These are phyloP conservation scores for Pseudomyrmex cubaensis DNA, from an alignment of 1,140 invertebrate species.

Conservation along the genomic window DNA sequence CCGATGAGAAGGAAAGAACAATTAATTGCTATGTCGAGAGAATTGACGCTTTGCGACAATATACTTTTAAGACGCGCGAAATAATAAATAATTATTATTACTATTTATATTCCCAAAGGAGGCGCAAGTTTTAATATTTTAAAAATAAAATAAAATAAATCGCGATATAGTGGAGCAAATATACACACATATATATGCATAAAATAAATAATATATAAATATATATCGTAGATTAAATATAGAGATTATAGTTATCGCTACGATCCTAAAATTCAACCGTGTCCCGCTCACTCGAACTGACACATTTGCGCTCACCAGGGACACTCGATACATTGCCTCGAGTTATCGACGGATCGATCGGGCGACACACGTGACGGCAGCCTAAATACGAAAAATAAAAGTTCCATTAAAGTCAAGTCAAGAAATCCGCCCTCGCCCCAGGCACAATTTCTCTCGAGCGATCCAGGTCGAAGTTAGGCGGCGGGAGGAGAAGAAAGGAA, in stretches of 20 bases:
- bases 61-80: background rate
- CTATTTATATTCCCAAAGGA: too few relatives aligned
- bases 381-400: conserved; percentile 32
- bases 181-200: too few relatives aligned
- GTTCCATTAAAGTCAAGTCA: conserved; percentile 33
- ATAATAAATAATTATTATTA: background rate
- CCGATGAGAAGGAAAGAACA: too few relatives aligned
- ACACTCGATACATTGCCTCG: conserved; percentile 12
- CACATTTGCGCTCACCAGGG: background rate
- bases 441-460: conserved; percentile 82
- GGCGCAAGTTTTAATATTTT: too few relatives aligned
- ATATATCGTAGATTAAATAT: background rate
- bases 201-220: too few relatives aligned
- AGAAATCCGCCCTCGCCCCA: conserved; percentile 78
- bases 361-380: conserved; percentile 2
- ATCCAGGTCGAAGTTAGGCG: conserved; percentile 76
- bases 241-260: background rate
- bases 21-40: too few relatives aligned
- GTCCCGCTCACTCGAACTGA: background rate
- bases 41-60: background rate
- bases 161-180: too few relatives aligned
- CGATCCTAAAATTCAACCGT: background rate
- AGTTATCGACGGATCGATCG: conserved; percentile 43
- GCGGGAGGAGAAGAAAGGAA: conserved; percentile 48
- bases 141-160: too few relatives aligned